A percentile compares a stretch with the other conserved stretches of the same genome.
phyloP scores from a whole-genome alignment of 2,113 vertebrate species.

The Dasyornis broadbenti region DNA sequence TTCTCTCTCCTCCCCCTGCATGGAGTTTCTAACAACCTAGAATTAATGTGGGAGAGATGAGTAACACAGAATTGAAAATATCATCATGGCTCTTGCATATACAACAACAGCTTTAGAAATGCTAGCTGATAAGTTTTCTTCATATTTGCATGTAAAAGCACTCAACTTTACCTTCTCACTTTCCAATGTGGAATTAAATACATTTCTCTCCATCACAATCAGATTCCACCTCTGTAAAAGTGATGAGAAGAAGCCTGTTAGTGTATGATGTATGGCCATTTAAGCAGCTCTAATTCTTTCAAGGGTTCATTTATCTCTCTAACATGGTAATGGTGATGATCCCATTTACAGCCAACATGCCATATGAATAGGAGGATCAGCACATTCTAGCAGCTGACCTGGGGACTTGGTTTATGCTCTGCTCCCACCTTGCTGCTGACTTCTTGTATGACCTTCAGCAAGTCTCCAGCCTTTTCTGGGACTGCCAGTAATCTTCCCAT shows the following conservation, averaged over 20 bases:
- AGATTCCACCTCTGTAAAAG: not conserved
- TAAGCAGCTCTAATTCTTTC: not conserved
- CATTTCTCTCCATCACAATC: not conserved
- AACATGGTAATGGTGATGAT: not conserved
- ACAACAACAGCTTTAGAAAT: constrained; percentile 23
- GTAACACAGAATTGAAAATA: constrained; percentile 33
- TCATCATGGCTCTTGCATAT: constrained; percentile 15
- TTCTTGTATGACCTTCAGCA: not conserved
- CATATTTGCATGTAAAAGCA: constrained; percentile 14
- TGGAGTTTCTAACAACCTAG: constrained; percentile 22
- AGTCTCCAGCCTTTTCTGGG: not conserved
- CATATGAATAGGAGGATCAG: not conserved
- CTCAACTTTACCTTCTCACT: not conserved
- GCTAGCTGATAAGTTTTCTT: constrained; percentile 3
- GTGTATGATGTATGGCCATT: not conserved
- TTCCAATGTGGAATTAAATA: not conserved
- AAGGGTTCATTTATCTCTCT: not conserved
- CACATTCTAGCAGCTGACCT: not conserved
- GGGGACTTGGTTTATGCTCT: not conserved
- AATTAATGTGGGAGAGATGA: constrained; percentile 56
- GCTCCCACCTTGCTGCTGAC: not conserved
- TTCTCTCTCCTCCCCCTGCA: not conserved
- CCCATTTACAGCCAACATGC: not conserved
- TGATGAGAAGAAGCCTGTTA: not conserved
- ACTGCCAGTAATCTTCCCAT: not conserved